Evolutionary conservation across 2,113 vertebrate species (phyloP), one percentile per base, ranked within the genome.

Genomic region (Mesitornis unicolor): DNA sequence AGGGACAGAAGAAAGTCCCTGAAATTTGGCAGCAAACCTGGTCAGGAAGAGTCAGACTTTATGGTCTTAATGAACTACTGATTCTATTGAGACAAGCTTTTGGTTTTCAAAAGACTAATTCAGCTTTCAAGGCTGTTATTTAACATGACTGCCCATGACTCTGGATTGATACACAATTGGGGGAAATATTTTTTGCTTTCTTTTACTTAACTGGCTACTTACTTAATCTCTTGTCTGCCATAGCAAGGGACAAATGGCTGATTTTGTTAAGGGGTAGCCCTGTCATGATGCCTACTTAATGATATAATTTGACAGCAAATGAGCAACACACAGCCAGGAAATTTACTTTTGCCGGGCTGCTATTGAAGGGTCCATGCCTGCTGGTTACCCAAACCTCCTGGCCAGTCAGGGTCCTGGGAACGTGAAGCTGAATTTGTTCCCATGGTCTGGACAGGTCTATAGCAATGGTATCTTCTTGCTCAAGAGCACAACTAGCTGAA

Each of bases 41-140:
- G 73, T 84, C 82, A 68, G 78, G 70, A 86, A 86, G 84, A 95
- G 57, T 89, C 85, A 91, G 54, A 61, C 80, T 95, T 95, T 87
- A 75, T 68, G 82, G 74, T 93, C 84, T 96, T 98, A 98, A 96
- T 96, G 92, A 97, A 97, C 91, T 96, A 84, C 87, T 81, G 78
- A 96, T 85, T 95, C 88, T 90, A 71, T 67, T 86, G 82, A 94
- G 75, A 73, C 54, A 86, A 79, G 43, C 89, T 82, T 94, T 89
- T 28, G 12, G 38, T 94, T 97, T 91, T 78, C 95, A 90, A 90
- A 93, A 81, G 76, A 71, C 85, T 97, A 97, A 95, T 93, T 98
- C 64, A 87, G 73, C 88, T 97, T 97, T 90, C 79, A 89, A 59
- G 82, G 68, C 40, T 89, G 84, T 91, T 94, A 97, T 92, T 87